Evolutionary conservation across 2,888 invertebrate species (phyloP), one percentile per base, ranked within the genome.

Genomic region (Amblyjoppa fuscipennis): DNA sequence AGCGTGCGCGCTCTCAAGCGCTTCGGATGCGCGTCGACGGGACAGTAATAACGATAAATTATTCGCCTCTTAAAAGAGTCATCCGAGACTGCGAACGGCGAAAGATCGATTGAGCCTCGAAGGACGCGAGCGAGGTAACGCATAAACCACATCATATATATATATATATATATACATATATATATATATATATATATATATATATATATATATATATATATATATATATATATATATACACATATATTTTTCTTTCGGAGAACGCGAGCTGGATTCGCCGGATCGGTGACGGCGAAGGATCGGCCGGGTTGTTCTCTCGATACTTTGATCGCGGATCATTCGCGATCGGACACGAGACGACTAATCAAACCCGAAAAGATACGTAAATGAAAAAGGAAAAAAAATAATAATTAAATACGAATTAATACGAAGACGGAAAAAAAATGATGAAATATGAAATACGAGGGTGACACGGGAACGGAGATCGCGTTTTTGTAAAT

Each of bases 231-330:
- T 61, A 69, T 64, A 73, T 38, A 81, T 77, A 87, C 81, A 89
- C 28, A 85, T 91, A 89, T 91, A 88, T 92, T 90, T 92, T 91
- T 90, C 76, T 80, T 73, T 64, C 51, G 66, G 89, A 89, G 89
- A 89, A 89, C 88, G 91, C 88, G 89, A 90, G 91, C 90, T 91
- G 90, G 90, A 91, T 90, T 91, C 88, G 89, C 89, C 90, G 81
- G 64, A 59, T 59, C 59, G 71, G 69, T 56, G 16, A 61, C 25
- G 68, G 56, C 56, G 38, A 41, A 56, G n/a, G 20, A 56, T 49
- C 51, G 25, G 34, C 34, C 25, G 38, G 25, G 38, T 28, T 16
- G 28, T 13, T 45, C 28, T 28, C 13, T 9, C 34, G 34, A 51
- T 11, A n/a, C n/a, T 13, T 74, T 13, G 20, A 64, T 71, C 66